Evolutionary conservation across 2,888 invertebrate genomes (phyloP), one percentile per base, ranked within the genome.

Genomic region (Limnephilus rhombicus): DNA sequence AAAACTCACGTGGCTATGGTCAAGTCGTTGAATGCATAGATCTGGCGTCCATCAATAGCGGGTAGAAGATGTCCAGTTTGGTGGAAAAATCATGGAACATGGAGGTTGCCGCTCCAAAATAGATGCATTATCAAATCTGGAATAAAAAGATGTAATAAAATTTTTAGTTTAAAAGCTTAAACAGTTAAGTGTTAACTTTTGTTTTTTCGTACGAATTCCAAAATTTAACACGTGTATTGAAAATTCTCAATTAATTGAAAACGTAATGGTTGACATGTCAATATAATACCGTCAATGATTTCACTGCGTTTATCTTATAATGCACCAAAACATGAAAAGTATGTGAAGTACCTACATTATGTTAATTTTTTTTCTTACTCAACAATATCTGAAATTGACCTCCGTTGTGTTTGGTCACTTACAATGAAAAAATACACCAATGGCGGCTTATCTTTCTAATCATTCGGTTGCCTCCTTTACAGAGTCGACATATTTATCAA

Each of bases 21-120:
- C 91, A 91, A 91, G 89, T 91, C 49, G 91, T 88, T 45, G 89
- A 91, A 87, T 88, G 86, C 91, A 91, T 91, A 91, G 88, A 87
- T 91, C 80, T 82, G 91, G 87, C 80, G 82, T 49, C 89, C 91
- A 87, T 83, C 83, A 81, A 81, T 37, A 53, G 83, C 83, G 80
- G 53, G 34, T 31, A 53, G 37, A 41, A 80, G 24, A 86, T 81
- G 86, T 86, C 86, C 87, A 91, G 81, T 86, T 31, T 31, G 24
- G 37, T 82, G 31, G 87, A 31, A 82, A 37, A 87, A 37, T 91
- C 91, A 91, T 91, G 91, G 91, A 91, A 88, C 91, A 91, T 83
- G 91, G 82, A 88, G 53, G 82, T 88, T 91, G 45, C 89, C 91
- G 34, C 91, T 91, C 91, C 91, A 91, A 81, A 91, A 91, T 81